phyloP scores from a whole-genome alignment of 2,113 vertebrate species.

The Mesocricetus auratus region DNA sequence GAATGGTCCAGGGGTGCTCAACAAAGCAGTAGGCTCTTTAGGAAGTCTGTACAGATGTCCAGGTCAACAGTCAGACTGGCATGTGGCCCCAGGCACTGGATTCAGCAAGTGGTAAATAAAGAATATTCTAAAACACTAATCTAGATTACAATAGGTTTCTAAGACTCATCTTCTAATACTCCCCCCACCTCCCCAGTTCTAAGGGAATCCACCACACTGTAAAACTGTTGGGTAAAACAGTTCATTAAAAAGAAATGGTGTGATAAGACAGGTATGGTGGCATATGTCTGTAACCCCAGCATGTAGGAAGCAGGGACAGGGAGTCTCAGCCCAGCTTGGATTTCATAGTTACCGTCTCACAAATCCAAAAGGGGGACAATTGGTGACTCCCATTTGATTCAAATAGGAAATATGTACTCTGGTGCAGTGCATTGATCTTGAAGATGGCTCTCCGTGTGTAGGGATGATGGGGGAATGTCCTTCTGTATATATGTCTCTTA shows the following conservation, averaged over 20 bases:
- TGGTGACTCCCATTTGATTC: background rate
- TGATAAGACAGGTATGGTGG: no score
- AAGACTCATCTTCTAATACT: background rate
- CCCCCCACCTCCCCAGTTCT: background rate
- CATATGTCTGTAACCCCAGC: background rate
- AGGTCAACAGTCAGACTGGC: background rate
- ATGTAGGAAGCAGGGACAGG: background rate
- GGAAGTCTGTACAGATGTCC: background rate
- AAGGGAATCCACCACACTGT: conserved; percentile 25
- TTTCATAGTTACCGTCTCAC: background rate
- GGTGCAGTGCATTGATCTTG: background rate
- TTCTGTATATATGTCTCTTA: no score
- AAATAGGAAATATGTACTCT: background rate
- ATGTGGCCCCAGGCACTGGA: background rate
- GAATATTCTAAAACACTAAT: background rate
- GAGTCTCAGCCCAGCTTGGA: background rate
- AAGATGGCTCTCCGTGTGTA: accelerated
- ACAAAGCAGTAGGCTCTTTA: background rate
- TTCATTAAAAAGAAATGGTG: background rate
- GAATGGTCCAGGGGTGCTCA: accelerated
- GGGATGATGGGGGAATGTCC: no score
- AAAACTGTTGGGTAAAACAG: background rate
- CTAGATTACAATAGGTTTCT: background rate
- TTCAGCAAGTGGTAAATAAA: background rate
- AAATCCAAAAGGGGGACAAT: background rate